Percentiles rank a stretch among this genome's conserved stretches.
These are phyloP conservation scores for Melieria omissa DNA, from an alignment of 2,888 invertebrate species.

Conservation along the genomic window DNA sequence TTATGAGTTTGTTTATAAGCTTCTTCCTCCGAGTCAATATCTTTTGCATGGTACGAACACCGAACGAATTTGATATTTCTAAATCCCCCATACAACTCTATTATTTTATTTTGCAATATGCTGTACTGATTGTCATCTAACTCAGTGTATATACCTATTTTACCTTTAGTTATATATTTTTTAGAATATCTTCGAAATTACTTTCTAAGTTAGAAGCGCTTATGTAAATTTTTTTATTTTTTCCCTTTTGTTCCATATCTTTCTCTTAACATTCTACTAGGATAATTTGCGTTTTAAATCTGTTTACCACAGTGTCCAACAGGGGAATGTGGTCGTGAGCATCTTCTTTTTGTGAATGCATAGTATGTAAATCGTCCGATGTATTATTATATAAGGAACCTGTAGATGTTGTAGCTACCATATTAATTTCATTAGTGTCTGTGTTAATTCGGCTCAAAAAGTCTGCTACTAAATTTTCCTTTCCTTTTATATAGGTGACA, in stretches of 20 bases:
- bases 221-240: constrained; percentile 33
- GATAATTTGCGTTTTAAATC: constrained; percentile 27
- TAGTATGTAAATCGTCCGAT: constrained; percentile 15
- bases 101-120: too few species aligned
- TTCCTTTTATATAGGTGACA: too few species aligned
- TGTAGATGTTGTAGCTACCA: neutral
- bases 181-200: constrained; percentile 24
- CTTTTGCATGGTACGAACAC: too few species aligned
- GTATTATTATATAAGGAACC: constrained; percentile 20
- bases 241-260: constrained; percentile 6
- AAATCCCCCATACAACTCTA: too few species aligned
- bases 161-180: constrained; percentile 16
- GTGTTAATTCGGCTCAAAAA: constrained; percentile 27
- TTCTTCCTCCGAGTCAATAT: too few species aligned
- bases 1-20: too few species aligned
- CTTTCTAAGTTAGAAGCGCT: constrained; percentile 20
- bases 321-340: constrained; percentile 13
- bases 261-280: constrained; percentile 23
- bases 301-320: constrained; percentile 9
- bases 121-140: too few species aligned
- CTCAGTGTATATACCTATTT: too few species aligned
- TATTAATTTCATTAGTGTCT: constrained; percentile 24
- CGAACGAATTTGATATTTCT: too few species aligned
- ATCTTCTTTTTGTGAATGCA: constrained; percentile 21
- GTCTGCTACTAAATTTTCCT: constrained; percentile 26